These are phyloP conservation scores for Crypturellus tataupa DNA, from an alignment of 2,797 vertebrate genomes.

Conservation along the genomic window DNA sequence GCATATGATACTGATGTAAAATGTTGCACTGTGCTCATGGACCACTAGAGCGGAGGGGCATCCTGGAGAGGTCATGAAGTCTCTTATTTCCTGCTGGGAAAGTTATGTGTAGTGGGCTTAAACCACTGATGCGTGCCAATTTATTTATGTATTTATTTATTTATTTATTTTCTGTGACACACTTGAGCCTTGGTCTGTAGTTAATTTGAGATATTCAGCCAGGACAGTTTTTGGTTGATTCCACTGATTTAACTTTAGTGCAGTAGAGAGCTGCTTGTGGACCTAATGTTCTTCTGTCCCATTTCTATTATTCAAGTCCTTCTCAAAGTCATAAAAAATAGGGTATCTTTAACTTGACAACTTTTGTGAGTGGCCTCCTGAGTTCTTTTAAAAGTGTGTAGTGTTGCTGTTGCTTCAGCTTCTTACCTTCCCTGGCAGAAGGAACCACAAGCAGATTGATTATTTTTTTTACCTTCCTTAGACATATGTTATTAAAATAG, in stretches of 20 bases:
- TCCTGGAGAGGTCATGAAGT: neutral
- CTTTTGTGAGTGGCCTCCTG: neutral
- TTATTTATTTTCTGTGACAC: too few species aligned
- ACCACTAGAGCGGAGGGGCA: neutral
- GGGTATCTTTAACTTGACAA: neutral
- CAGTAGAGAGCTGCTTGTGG: neutral
- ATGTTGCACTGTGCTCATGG: neutral
- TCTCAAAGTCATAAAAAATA: neutral
- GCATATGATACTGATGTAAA: neutral
- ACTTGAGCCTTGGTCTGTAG: neutral
- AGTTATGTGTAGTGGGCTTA: neutral
- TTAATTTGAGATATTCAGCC: neutral
- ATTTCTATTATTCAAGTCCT: neutral
- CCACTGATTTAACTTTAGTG: neutral
- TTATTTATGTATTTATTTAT: too few species aligned
- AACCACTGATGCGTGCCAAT: neutral
- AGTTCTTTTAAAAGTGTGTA: neutral
- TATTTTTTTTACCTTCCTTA: conserved; percentile 1
- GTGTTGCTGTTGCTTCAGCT: neutral
- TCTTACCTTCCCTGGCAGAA: neutral
- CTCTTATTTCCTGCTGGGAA: neutral
- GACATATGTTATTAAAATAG: neutral
- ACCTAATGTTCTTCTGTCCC: neutral
- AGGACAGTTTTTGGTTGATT: neutral
- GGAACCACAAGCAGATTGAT: neutral